Conservation (phyloP, 2,888 invertebrate genomes). For the Priocnemis perturbator region DNA sequence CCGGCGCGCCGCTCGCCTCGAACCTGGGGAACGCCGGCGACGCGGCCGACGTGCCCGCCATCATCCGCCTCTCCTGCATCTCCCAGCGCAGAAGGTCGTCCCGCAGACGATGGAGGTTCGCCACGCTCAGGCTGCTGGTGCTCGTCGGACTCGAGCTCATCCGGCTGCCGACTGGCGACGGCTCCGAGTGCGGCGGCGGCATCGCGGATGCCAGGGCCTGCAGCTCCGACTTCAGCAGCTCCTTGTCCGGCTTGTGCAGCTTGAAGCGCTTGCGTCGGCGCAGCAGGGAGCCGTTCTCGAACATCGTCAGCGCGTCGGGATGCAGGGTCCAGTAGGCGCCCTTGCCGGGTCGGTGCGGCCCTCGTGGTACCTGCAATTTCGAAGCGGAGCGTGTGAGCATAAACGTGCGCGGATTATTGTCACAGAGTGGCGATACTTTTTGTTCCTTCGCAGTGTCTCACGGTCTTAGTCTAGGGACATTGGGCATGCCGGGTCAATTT, state of each 20-base stretch:
- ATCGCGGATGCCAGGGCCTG: conserved; percentile 72
- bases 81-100: conserved; percentile 72
- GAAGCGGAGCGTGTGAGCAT: too few species aligned
- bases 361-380: conserved; percentile 80
- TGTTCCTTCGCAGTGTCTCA: too few species aligned
- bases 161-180: conserved; percentile 39
- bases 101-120: conserved; percentile 70
- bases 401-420: too few species aligned
- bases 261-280: conserved; percentile 90
- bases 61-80: conserved; percentile 72
- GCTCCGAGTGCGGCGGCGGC: conserved; percentile 63
- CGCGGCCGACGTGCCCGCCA: conserved; percentile 59
- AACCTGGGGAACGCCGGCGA: conserved; percentile 26
- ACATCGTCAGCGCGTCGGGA: conserved; percentile 88
- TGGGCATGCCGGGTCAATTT: too few species aligned
- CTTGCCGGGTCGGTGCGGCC: conserved; percentile 88
- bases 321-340: conserved; percentile 92
- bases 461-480: too few species aligned
- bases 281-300: conserved; percentile 90
- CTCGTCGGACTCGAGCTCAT: conserved; percentile 52
- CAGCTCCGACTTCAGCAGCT: conserved; percentile 75
- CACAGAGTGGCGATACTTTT: too few species aligned
- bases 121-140: conserved; percentile 62
- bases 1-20: conserved; percentile 74
- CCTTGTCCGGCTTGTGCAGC: conserved; percentile 84